Base-by-base conservation (phyloP, 2,797 vertebrate species). In the Hipposideros larvatus region DNA sequence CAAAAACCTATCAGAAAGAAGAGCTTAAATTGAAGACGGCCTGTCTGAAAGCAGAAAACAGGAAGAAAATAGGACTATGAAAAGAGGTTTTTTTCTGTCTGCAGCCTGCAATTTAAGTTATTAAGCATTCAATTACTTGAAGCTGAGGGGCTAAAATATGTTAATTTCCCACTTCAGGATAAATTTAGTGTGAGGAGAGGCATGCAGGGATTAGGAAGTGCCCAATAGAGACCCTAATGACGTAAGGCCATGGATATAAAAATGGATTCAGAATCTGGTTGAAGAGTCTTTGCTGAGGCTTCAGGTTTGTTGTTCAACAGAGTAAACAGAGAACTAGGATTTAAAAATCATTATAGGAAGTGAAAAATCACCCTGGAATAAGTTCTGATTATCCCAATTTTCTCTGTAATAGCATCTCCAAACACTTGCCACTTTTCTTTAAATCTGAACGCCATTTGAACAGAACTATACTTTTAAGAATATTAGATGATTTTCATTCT, bases 151-250 rank as follows among this genome's bases (percentile, higher is more conserved):
- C 53, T 57, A 87, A 70, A 86, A 90, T 88, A 92, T 87, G 57
- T 92, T 96, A 83, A 90, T 89, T 91, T 85, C 90, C n/a, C 74
- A n/a, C 21, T 37, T 55, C 48, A 82, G 53, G 61, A 57, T 82
- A 74, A n/a, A 28, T 59, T 86, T 48, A 66, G 11, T 18, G 22
- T 31, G 43, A 85, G 53, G 31, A 71, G 70, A 90, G 75, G 57
- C 16, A 24, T 55, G 8, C 74, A 13, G 43, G 61, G 18, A 80
- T 77, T 18, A 66, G 74, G 51, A 68, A 53, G 31, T 15, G 21
- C 16, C 28, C 37, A 7, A 41, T 11, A 53, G 41, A 75, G 41
- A 59, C 26, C 0, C 48, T 14, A 14, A 55, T 1, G 31, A 87
- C 11, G 4, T 9, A 68, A 88, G 31, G 26, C 31, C 13, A 15